Conservation (phyloP, 2,797 vertebrate species). For the Sylvia borin region DNA sequence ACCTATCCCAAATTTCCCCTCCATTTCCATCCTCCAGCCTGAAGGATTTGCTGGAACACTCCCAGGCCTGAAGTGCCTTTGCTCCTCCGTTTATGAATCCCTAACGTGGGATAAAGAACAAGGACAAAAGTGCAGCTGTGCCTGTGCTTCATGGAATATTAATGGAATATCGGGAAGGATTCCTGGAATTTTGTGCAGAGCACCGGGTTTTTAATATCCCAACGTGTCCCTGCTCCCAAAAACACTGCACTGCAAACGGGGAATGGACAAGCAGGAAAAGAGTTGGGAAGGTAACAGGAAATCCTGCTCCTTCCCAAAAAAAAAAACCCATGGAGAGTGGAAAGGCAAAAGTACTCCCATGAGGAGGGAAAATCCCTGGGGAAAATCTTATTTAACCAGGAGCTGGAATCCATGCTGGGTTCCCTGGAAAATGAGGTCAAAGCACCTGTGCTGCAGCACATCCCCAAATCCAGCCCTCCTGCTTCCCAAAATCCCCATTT, state of each 20-base stretch:
- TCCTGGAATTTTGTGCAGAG: not conserved
- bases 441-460: not conserved
- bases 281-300: not conserved
- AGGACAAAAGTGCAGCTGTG: not conserved
- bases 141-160: not conserved
- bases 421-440: not conserved
- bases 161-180: not conserved
- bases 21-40: not conserved
- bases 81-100: not conserved
- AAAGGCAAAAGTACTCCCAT: not conserved
- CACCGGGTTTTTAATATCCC: not conserved
- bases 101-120: not conserved
- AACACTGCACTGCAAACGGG: rapidly evolving
- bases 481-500: not conserved
- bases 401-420: not conserved
- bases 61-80: not conserved
- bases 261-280: not conserved
- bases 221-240: not conserved
- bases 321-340: rapidly evolving
- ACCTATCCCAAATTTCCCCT: not conserved
- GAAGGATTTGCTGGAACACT: not conserved
- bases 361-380: not conserved
- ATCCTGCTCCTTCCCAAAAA: not conserved
- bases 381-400: not conserved
- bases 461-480: not conserved